Percentiles rank a stretch among this genome's conserved stretches.
phyloP scores from a whole-genome alignment of 1,140 invertebrate genomes.

The Lepidurus packardi region DNA sequence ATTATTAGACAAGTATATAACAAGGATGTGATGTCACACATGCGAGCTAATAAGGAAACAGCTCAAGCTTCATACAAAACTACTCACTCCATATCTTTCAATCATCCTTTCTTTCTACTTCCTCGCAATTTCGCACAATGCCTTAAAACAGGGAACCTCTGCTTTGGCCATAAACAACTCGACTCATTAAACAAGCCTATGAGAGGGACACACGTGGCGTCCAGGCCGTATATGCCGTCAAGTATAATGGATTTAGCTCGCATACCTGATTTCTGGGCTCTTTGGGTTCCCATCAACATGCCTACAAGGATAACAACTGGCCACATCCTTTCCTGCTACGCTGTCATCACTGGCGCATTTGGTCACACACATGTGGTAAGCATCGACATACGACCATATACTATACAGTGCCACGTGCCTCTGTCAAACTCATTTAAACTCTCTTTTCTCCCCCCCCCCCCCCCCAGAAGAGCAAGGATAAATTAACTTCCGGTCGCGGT shows the following conservation, averaged over 20 bases:
- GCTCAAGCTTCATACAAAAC: background rate
- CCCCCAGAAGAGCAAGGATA: background rate
- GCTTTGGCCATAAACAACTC: too few relatives aligned
- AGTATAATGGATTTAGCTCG: too few relatives aligned
- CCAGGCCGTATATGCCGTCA: too few relatives aligned
- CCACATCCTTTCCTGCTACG: background rate
- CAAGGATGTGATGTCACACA: constrained; percentile 21
- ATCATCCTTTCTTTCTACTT: background rate
- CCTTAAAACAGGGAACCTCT: background rate
- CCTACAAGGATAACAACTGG: too few relatives aligned
- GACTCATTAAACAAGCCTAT: too few relatives aligned
- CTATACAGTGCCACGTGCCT: constrained; percentile 1
- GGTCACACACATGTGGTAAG: constrained; percentile 9
- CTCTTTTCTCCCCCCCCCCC: background rate
- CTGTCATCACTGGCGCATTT: constrained; percentile 8
- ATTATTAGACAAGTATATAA: background rate
- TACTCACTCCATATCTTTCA: background rate
- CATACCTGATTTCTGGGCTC: too few relatives aligned
- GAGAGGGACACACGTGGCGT: too few relatives aligned
- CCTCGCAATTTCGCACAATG: background rate
- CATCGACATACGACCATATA: constrained; percentile 7
- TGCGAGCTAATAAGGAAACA: constrained; percentile 13
- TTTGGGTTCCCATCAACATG: too few relatives aligned
- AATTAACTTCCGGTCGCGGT: background rate
- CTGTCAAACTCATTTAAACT: constrained; percentile 5